Base-by-base conservation (phyloP, 2,888 invertebrate genomes). In the Acanthacorydalis orientalis region DNA sequence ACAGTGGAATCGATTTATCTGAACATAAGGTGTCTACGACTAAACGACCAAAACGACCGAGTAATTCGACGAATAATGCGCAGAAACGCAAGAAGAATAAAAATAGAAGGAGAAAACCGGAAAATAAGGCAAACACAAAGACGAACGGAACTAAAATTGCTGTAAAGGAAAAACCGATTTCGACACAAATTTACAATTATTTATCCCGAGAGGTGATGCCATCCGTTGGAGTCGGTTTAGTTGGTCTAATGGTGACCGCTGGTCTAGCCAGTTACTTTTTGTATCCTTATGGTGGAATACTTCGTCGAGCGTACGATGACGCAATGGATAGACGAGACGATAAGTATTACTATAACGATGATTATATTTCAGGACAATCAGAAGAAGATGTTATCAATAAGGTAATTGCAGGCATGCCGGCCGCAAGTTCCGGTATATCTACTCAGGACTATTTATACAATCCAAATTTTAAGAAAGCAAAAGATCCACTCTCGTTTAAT, bases 161-260 rank as follows among this genome's bases (percentile, higher is more conserved):
- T 14, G 34, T 31, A 11, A 63, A 63, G 54, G 68, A 68, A 39
- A 74, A 80, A 48, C 80, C 82, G 1, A 71, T 84, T 0, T 74
- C 80, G 9, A 80, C 83, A 1, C 79, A 83, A 60, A 75, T 85
- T 31, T 85, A 84, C 57, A 84, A 82, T 56, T 85, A 82, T 56
- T 64, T 85, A 38, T 82, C 83, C 2, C 70, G 84, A 54, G 84
- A 85, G 68, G 80, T 85, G 0, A 83, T 85, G 80, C 84, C 85
- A 1, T 81, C 82, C 32, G 81, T 85, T 15, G 84, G 85, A 1
- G 80, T 84, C 0, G 83, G 85, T 55, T 65, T 85, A 15, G 75
- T 84, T 10, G 84, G 85, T 1, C 62, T 85, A 39, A 78, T 84
- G 50, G 75, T 84, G 50, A 73, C 81, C 37, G 80, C 81, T 2